phyloP scores from a whole-genome alignment of 64 coral and sea anemone species.

The Platygyra sinensis region DNA sequence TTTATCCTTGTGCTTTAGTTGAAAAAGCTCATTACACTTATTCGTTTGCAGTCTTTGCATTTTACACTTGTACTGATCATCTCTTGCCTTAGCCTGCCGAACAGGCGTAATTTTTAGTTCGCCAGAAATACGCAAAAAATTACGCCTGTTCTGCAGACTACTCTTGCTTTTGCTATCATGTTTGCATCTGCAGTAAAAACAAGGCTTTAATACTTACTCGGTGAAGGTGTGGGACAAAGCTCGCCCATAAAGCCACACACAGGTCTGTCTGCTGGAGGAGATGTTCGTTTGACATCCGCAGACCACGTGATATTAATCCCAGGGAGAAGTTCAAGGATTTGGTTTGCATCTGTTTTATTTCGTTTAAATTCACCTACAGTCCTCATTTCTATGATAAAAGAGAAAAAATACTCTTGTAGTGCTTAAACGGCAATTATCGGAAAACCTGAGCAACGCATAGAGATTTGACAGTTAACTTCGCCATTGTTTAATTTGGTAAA shows the following conservation, averaged over 20 bases:
- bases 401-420: neutral
- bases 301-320: slow-evolving; percentile 50
- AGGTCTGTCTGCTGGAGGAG: slow-evolving; percentile 44
- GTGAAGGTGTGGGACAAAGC: slow-evolving; percentile 26
- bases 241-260: slow-evolving; percentile 29
- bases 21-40: too few relatives aligned
- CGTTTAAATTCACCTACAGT: slow-evolving; percentile 34
- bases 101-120: too few relatives aligned
- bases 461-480: too few relatives aligned
- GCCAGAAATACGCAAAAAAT: too few relatives aligned
- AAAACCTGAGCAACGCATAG: neutral
- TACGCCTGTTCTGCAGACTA: too few relatives aligned
- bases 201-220: slow-evolving; percentile 24
- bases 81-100: too few relatives aligned
- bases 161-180: neutral
- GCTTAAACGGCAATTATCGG: neutral
- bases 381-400: slow-evolving; percentile 42
- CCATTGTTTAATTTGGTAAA: too few relatives aligned
- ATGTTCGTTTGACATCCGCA: slow-evolving; percentile 8
- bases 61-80: too few relatives aligned
- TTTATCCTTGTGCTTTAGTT: too few relatives aligned
- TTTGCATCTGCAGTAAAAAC: neutral
- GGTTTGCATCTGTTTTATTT: neutral
- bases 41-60: too few relatives aligned
- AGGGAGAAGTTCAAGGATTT: slow-evolving; percentile 7